phyloP scores from a whole-genome alignment of 1,140 invertebrate genomes.

The Drosophila cardini region DNA sequence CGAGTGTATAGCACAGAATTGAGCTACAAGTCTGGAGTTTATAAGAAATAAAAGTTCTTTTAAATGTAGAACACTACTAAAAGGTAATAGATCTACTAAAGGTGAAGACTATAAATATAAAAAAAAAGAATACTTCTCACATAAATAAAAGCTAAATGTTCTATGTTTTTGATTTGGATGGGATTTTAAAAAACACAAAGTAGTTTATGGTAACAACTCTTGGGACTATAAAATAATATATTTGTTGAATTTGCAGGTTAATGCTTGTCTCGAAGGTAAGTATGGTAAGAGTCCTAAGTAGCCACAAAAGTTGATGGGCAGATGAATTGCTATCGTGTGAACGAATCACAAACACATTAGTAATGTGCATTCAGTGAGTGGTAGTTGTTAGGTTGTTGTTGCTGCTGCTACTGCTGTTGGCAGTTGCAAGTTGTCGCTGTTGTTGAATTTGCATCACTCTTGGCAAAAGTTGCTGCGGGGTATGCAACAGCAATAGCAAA shows the following conservation, averaged over 20 bases:
- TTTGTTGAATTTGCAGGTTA: background rate
- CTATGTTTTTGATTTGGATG: too few species aligned
- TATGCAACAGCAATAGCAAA: too few species aligned
- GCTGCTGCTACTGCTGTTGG: background rate
- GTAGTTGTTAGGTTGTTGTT: slow-evolving; percentile 14
- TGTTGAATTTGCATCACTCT: slow-evolving; percentile 39
- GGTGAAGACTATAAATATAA: too few species aligned
- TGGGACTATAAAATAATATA: background rate
- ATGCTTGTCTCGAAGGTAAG: background rate
- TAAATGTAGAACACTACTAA: too few species aligned
- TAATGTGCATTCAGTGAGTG: slow-evolving; percentile 42
- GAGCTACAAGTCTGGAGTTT: too few species aligned
- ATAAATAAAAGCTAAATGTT: too few species aligned
- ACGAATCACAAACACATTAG: slow-evolving; percentile 47
- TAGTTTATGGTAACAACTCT: too few species aligned
- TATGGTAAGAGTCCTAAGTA: background rate
- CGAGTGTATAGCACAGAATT: too few species aligned
- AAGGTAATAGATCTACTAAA: too few species aligned
- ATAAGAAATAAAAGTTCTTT: too few species aligned
- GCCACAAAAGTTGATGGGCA: slow-evolving; percentile 15
- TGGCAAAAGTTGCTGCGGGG: background rate
- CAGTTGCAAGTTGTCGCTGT: slow-evolving; percentile 28
- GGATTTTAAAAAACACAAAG: too few species aligned
- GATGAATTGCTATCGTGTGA: slow-evolving; percentile 32
- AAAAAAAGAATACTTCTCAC: too few species aligned